Percentiles rank a stretch among this genome's conserved stretches.
These are phyloP conservation scores for Clarias platycephalus DNA, from an alignment of 2,797 vertebrate genomes.

Conservation along the genomic window DNA sequence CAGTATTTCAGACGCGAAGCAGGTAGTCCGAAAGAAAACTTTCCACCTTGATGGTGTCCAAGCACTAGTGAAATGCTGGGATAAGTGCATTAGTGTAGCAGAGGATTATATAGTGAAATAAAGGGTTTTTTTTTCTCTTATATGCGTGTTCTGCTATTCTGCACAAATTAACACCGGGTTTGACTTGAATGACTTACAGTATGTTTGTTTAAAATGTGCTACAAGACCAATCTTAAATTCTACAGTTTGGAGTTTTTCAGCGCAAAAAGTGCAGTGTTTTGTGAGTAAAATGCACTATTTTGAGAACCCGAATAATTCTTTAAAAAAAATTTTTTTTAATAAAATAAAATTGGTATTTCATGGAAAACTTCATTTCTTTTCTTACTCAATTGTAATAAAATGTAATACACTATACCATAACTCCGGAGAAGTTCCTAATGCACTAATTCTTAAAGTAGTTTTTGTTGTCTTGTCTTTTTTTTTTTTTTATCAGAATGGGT, in stretches of 20 bases:
- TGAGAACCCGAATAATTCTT: neutral
- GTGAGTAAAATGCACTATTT: neutral
- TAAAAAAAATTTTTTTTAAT: too few relatives aligned
- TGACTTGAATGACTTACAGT: too few relatives aligned
- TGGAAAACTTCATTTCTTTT: neutral
- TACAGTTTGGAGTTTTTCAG: neutral
- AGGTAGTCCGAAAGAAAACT: too few relatives aligned
- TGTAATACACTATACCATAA: neutral
- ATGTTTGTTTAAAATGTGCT: neutral
- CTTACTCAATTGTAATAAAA: neutral
- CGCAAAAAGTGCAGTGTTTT: neutral
- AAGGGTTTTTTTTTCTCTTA: too few relatives aligned
- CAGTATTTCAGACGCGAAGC: too few relatives aligned
- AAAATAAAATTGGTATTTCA: neutral
- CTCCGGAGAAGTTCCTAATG: neutral
- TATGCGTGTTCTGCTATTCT: too few relatives aligned
- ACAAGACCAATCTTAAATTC: neutral
- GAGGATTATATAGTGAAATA: too few relatives aligned
- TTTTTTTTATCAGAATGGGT: neutral
- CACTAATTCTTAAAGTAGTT: neutral
- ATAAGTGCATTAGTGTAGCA: too few relatives aligned
- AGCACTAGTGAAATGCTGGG: too few relatives aligned
- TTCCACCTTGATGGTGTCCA: too few relatives aligned
- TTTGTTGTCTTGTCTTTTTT: neutral
- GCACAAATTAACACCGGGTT: too few relatives aligned